Evolutionary conservation across 2,797 vertebrate species (phyloP).

Genomic region (Anniella stebbinsi): DNA sequence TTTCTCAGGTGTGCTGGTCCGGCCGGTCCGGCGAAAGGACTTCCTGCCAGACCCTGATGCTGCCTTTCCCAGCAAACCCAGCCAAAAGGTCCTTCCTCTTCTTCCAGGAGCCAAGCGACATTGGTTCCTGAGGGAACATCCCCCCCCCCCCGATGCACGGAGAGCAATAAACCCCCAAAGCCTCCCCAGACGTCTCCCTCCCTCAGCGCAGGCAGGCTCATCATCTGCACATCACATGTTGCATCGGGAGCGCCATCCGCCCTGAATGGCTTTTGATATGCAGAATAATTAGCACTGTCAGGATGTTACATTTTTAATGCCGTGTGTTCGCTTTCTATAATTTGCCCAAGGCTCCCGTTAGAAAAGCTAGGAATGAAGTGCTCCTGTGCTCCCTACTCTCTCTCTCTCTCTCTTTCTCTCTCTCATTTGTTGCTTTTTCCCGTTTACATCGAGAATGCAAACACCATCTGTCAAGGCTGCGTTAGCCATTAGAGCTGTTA

Average conservation of each 20-base stretch:
- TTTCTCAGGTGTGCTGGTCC: background rate
- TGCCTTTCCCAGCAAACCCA: too few species aligned
- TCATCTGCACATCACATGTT: background rate
- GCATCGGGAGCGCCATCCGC: background rate
- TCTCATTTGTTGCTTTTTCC: background rate
- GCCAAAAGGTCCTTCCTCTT: too few species aligned
- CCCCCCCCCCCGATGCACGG: too few species aligned
- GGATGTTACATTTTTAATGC: conserved; percentile 41
- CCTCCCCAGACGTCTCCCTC: background rate
- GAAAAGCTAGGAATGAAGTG: background rate
- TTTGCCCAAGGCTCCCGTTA: background rate
- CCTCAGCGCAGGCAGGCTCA: too few species aligned
- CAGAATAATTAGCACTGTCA: conserved; percentile 30
- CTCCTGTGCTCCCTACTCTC: too few species aligned
- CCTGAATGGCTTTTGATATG: conserved; percentile 14
- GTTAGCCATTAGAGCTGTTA: background rate
- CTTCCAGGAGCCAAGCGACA: too few species aligned
- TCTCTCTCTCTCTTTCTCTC: background rate
- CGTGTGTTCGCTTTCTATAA: background rate
- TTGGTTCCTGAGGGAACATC: background rate
- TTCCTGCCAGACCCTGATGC: too few species aligned
- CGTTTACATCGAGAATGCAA: background rate
- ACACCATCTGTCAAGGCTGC: conserved; percentile 8
- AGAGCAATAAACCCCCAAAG: background rate
- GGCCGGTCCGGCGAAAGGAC: background rate